Percentiles rank a stretch among this genome's conserved stretches.
These are phyloP conservation scores for Aspiorhynchus laticeps DNA, from an alignment of 2,113 vertebrate species.

Conservation along the genomic window DNA sequence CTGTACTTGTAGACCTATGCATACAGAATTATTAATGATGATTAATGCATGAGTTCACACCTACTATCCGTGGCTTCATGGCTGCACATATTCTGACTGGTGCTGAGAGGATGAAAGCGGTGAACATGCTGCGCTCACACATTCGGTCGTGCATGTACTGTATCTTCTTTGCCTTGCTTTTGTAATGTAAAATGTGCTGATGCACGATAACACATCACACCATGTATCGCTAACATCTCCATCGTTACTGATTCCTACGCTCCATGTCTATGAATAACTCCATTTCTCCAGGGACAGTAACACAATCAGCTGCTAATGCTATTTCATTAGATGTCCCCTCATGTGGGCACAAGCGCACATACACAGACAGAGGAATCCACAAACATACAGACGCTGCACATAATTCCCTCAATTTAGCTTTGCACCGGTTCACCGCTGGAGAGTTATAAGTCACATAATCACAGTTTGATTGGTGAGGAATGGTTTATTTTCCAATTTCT, in stretches of 20 bases:
- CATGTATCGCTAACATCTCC: slow-evolving; percentile 2
- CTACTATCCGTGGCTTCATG: neutral
- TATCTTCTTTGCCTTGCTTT: slow-evolving; percentile 13
- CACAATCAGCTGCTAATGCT: slow-evolving; percentile 39
- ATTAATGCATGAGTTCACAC: slow-evolving; percentile 39
- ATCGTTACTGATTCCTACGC: neutral
- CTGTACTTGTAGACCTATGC: slow-evolving; percentile 17
- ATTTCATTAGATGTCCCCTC: slow-evolving; percentile 31
- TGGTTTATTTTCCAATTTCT: neutral
- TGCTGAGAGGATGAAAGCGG: neutral
- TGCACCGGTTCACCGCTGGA: neutral
- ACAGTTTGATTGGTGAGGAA: neutral
- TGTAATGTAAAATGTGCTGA: neutral
- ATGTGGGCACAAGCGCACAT: neutral
- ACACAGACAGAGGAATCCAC: neutral
- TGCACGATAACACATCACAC: neutral
- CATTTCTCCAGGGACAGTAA: slow-evolving; percentile 32
- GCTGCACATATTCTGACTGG: neutral
- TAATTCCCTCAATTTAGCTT: neutral
- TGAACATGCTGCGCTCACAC: neutral
- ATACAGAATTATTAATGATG: slow-evolving; percentile 28
- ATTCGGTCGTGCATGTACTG: neutral
- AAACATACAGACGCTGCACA: neutral
- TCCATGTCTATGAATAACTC: slow-evolving; percentile 23
- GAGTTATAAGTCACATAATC: slow-evolving; percentile 6